Conservation (phyloP, 2,113 vertebrate species). For the Columbina picui region DNA sequence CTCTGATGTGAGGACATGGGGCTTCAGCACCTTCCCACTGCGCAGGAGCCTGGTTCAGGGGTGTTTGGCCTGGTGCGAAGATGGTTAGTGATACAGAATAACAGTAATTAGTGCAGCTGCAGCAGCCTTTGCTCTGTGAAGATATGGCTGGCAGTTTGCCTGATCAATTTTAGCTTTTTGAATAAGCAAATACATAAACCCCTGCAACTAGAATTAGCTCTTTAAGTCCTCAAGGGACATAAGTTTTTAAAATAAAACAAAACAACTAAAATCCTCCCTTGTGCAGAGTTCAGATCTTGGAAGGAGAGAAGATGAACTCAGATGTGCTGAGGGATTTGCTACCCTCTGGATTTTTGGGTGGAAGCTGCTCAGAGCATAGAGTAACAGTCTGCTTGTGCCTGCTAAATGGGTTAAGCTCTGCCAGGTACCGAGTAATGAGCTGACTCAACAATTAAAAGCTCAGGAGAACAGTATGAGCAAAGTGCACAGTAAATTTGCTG, state of each 20-base stretch:
- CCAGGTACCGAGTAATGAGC: not conserved
- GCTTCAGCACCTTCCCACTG: not conserved
- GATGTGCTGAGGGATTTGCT: not conserved
- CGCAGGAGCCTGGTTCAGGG: rapidly evolving
- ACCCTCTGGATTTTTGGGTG: not conserved
- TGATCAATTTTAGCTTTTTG: not conserved
- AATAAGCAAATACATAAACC: not conserved
- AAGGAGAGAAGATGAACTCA: not conserved
- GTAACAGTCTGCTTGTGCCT: not conserved
- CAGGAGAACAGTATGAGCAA: not conserved
- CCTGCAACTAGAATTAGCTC: not conserved
- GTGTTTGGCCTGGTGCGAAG: not conserved
- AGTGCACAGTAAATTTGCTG: rapidly evolving
- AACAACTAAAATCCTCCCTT: not conserved
- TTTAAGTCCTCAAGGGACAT: not conserved
- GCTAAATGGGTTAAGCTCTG: not conserved
- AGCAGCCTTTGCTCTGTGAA: not conserved
- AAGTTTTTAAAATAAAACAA: not conserved
- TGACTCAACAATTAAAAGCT: not conserved
- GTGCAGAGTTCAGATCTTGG: not conserved
- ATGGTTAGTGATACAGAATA: rapidly evolving
- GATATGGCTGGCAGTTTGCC: not conserved
- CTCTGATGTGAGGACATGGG: not conserved
- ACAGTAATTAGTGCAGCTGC: not conserved
- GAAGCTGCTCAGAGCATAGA: not conserved